Evolutionary conservation across 2,113 vertebrate genomes (phyloP).

Genomic region (Marcusenius ussheri): DNA sequence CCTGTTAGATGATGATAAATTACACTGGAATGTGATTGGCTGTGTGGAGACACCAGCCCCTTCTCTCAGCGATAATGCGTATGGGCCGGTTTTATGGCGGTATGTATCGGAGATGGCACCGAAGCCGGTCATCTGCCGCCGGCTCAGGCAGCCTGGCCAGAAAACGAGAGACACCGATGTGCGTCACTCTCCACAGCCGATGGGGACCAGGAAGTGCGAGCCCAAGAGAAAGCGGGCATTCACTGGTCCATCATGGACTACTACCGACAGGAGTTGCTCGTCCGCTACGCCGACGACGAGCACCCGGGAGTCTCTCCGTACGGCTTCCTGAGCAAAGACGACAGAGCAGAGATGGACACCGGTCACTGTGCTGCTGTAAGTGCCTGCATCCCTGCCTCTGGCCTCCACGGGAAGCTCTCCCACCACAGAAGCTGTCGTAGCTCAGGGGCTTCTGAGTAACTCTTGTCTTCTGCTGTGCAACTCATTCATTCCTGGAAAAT

Average conservation of each 20-base stretch:
- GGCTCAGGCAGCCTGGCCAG: not conserved
- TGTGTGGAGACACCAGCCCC: not conserved
- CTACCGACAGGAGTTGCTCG: slow-evolving; percentile 51
- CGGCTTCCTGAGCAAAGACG: slow-evolving; percentile 32
- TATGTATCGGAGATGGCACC: not conserved
- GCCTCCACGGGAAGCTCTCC: not conserved
- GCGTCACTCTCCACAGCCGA: slow-evolving; percentile 32
- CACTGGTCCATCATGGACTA: slow-evolving; percentile 52
- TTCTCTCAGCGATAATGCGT: not conserved
- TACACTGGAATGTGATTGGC: not conserved
- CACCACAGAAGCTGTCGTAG: not conserved
- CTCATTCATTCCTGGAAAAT: not conserved
- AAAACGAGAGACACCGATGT: not conserved
- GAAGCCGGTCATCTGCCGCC: not conserved
- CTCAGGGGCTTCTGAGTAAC: not conserved
- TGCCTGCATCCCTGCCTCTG: not conserved
- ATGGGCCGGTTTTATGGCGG: not conserved
- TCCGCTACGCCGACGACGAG: slow-evolving; percentile 44
- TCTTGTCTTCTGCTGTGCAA: not conserved
- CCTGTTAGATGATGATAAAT: slow-evolving; percentile 1
- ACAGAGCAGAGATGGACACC: not conserved
- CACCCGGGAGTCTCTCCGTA: slow-evolving; percentile 48
- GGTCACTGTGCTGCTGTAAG: not conserved
- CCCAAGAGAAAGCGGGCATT: slow-evolving; percentile 39
- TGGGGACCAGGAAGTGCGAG: slow-evolving; percentile 46